Percentiles rank a stretch among this genome's conserved stretches.
Evolutionary conservation across 2,113 vertebrate species (phyloP).

Genomic region (Panthera uncia): DNA sequence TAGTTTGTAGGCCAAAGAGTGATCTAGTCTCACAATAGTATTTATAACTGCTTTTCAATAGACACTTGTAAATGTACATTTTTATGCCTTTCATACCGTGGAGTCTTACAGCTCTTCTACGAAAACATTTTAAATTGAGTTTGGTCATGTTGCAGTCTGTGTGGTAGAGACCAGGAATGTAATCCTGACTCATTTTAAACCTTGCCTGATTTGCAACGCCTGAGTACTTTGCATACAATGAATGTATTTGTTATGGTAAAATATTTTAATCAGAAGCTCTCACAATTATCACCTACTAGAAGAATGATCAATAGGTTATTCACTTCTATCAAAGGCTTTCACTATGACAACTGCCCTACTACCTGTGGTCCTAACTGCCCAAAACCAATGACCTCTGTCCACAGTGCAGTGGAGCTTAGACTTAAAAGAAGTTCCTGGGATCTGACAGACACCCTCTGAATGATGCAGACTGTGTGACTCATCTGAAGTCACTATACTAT

Average conservation of each 20-base stretch:
- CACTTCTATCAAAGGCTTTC: not conserved
- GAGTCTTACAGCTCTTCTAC: not conserved
- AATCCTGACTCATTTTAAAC: not conserved
- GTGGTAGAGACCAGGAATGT: not conserved
- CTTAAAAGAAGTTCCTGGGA: not conserved
- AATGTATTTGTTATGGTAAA: not conserved
- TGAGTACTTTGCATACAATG: not conserved
- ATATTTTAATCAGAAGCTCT: constrained; percentile 5
- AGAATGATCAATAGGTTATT: not conserved
- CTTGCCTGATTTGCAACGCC: not conserved
- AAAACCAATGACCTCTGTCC: not conserved
- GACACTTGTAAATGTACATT: not conserved
- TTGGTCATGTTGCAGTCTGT: not conserved
- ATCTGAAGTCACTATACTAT: not conserved
- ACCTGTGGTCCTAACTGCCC: not conserved
- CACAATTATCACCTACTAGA: not conserved
- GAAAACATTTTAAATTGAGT: not conserved
- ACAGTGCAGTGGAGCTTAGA: not conserved
- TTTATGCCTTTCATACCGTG: not conserved
- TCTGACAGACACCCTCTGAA: not conserved
- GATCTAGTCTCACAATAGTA: not conserved
- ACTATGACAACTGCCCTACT: not conserved
- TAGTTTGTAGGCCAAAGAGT: not conserved
- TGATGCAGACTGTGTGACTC: not conserved
- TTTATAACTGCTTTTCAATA: not conserved